Evolutionary conservation across 2,113 vertebrate species (phyloP).

Genomic region (Zosterops hypoxanthus): DNA sequence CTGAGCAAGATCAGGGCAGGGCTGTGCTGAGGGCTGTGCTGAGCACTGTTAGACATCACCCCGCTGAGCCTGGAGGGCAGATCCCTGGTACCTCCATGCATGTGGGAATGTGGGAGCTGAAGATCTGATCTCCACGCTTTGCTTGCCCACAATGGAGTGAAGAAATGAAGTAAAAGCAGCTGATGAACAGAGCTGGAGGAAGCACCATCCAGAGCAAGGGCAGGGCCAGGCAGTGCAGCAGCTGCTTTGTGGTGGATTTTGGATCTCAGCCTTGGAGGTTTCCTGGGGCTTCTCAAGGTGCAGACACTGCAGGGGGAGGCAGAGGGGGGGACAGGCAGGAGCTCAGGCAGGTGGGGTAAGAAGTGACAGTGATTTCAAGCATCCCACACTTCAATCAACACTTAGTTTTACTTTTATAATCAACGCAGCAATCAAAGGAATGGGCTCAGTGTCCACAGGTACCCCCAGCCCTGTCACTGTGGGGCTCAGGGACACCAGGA

Average conservation of each 20-base stretch:
- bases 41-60: rapidly evolving
- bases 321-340: not conserved
- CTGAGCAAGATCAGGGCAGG: not conserved
- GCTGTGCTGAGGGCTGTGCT: too few relatives aligned
- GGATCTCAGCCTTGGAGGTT: not conserved
- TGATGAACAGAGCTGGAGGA: not conserved
- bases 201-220: not conserved
- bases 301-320: rapidly evolving
- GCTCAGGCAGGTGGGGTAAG: not conserved
- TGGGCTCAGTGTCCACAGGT: not conserved
- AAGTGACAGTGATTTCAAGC: constrained; percentile 6
- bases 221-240: not conserved
- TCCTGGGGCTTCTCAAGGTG: not conserved
- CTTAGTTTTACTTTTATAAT: not conserved
- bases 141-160: not conserved
- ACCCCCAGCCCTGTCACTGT: rapidly evolving
- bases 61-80: not conserved
- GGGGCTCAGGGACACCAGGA: not conserved
- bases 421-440: not conserved
- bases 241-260: not conserved
- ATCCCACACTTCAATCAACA: not conserved
- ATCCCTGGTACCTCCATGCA: rapidly evolving
- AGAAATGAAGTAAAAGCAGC: not conserved
- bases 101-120: rapidly evolving
- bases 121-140: not conserved